Evolutionary conservation across 1,140 invertebrate genomes (phyloP), one percentile per base, ranked within the genome.

Genomic region (Heliothis subflexa): DNA sequence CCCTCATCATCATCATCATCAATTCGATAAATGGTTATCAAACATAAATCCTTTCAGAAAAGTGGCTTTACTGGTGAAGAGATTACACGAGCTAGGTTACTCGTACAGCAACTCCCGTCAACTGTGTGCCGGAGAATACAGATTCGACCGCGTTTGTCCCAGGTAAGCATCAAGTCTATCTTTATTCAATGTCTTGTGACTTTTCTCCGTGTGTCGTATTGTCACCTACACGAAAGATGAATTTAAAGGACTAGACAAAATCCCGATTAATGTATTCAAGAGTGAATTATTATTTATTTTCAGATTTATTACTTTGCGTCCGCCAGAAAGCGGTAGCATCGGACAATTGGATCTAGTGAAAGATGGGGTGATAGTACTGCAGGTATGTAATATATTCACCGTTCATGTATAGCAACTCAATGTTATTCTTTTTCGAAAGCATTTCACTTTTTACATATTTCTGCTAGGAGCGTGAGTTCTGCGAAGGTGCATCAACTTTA

Each of bases 381-480:
- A 97, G 91, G 96, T 97, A 70, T 57, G 75, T 1, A 14, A n/a
- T 1, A 9, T 50, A 25, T 49, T 40, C 33, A 40, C 33, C 33
- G 5, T 40, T 40, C 5, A 9, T 40, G 33, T 40, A 7, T 9
- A 40, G 5, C 3, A 40, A 40, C 5, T 9, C 5, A 9, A 40
- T 40, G 9, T 7, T 9, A 40, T 33, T 33, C 33, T 33, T 33
- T 3, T 33, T 33, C 7, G 5, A 52, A 52, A 4, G 4, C 50
- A 2, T 57, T 16, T 25, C 0, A 12, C 7, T 11, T 1, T 10
- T 61, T n/a, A 54, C 16, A 68, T 28, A 14, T 40, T 14, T 64
- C 10, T 50, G 14, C n/a, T 87, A 97, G 97, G 97, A 97, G 86
- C 96, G 96, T 70, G 96, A 97, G 40, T 96, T 97, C 82, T 97